These are phyloP conservation scores for Ctenoplectra terminalis DNA, from an alignment of 1,140 invertebrate genomes.

Conservation along the genomic window DNA sequence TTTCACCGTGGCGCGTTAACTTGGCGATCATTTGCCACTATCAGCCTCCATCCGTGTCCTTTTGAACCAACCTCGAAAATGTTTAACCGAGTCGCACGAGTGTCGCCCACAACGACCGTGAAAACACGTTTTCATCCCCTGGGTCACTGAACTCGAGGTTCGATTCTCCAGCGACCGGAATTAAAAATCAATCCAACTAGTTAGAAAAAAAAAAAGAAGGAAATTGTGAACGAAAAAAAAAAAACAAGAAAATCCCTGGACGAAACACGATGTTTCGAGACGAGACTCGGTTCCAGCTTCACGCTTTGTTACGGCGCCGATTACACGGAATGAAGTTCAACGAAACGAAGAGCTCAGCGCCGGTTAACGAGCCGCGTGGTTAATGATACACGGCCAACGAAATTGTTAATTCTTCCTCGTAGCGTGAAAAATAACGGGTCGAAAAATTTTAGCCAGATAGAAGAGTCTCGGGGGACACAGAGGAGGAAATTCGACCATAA, in stretches of 20 bases:
- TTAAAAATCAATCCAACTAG: not conserved
- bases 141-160: not conserved
- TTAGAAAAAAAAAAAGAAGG: no score
- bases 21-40: not conserved
- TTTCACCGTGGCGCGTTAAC: not conserved
- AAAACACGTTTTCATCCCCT: not conserved
- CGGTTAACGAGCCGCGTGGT: not conserved
- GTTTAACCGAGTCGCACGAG: not conserved
- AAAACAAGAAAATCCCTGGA: not conserved
- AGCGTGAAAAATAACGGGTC: not conserved
- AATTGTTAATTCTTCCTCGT: not conserved
- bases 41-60: not conserved
- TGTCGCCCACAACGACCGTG: not conserved
- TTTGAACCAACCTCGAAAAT: not conserved
- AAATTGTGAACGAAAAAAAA: not conserved
- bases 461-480: not conserved
- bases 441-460: not conserved
- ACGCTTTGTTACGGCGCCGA: not conserved
- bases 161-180: not conserved
- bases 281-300: not conserved
- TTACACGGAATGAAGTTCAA: conserved; percentile 1
- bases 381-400: not conserved
- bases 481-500: not conserved
- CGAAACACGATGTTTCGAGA: not conserved
- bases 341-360: not conserved